Conservation (phyloP, 1,140 invertebrate species). For the Dendroctonus valens region DNA sequence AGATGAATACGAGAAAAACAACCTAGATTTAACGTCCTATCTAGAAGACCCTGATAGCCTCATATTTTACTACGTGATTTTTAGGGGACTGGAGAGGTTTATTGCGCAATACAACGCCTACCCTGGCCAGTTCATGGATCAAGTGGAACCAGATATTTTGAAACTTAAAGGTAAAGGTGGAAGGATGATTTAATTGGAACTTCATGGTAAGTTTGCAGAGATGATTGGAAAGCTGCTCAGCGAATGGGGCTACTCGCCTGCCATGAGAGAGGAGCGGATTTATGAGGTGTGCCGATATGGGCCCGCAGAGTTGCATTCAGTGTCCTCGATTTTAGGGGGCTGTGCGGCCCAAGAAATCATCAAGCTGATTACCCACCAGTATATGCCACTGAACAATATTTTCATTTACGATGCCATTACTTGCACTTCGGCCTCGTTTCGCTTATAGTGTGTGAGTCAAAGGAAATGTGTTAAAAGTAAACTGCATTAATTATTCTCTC, state of each 20-base stretch:
- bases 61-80: conserved; percentile 87
- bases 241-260: conserved; percentile 75
- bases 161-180: conserved; percentile 39
- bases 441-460: conserved; percentile 10
- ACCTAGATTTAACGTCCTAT: conserved; percentile 47
- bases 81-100: conserved; percentile 90
- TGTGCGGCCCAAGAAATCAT: conserved; percentile 95
- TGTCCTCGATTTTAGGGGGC: conserved; percentile 92
- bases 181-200: conserved; percentile 37
- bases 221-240: conserved; percentile 65
- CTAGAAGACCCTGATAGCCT: conserved; percentile 78
- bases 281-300: conserved; percentile 96
- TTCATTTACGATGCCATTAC: conserved; percentile 95
- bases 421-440: conserved; percentile 76
- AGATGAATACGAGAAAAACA: conserved; percentile 65
- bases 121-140: conserved; percentile 84
- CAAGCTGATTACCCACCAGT: conserved; percentile 96
- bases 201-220: conserved; percentile 5
- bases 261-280: conserved; percentile 89
- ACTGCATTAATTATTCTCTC: too few relatives aligned
- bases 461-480: too few relatives aligned
- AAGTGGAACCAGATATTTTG: conserved; percentile 58
- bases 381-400: conserved; percentile 93
- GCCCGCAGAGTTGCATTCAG: conserved; percentile 89
- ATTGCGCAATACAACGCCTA: conserved; percentile 83